Conservation (phyloP, 2,797 vertebrate genomes). For the Remorina albescens region DNA sequence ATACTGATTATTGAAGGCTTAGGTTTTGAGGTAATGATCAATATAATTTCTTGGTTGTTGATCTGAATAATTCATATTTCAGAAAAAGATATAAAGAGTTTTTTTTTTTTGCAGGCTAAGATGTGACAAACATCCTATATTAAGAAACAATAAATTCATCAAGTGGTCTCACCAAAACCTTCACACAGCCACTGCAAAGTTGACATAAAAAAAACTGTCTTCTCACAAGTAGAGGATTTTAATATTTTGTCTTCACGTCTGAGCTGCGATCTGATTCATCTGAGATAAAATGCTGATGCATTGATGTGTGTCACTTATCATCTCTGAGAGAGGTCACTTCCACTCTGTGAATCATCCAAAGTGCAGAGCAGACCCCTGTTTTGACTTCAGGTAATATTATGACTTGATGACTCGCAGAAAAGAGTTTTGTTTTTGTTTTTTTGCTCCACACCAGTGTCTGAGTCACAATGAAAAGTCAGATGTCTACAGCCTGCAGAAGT, state of each 20-base stretch:
- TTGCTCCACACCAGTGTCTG: slow-evolving; percentile 32
- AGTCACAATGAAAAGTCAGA: slow-evolving; percentile 29
- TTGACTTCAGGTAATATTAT: slow-evolving; percentile 47
- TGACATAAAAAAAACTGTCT: background rate
- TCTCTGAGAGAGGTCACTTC: slow-evolving; percentile 5
- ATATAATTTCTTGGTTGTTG: too few relatives aligned
- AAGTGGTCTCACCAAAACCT: slow-evolving; percentile 4
- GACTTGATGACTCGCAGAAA: slow-evolving; percentile 31
- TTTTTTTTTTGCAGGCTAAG: too few relatives aligned
- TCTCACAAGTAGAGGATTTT: background rate
- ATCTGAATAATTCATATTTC: too few relatives aligned
- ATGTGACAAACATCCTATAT: background rate
- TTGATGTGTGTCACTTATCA: slow-evolving; percentile 10
- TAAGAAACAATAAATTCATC: background rate
- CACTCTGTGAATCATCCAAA: too few relatives aligned
- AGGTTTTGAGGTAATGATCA: too few relatives aligned
- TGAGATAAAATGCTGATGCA: too few relatives aligned
- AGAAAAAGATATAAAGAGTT: too few relatives aligned
- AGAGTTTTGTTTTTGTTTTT: background rate
- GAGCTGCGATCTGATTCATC: too few relatives aligned
- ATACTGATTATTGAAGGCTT: too few relatives aligned
- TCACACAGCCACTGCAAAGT: background rate
- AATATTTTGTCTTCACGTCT: slow-evolving; percentile 4
- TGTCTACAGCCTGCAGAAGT: slow-evolving; percentile 9
- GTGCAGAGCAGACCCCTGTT: slow-evolving; percentile 27